Evolutionary conservation across 2,888 invertebrate genomes (phyloP), one percentile per base, ranked within the genome.

Genomic region (Tubiluchus corallicola): DNA sequence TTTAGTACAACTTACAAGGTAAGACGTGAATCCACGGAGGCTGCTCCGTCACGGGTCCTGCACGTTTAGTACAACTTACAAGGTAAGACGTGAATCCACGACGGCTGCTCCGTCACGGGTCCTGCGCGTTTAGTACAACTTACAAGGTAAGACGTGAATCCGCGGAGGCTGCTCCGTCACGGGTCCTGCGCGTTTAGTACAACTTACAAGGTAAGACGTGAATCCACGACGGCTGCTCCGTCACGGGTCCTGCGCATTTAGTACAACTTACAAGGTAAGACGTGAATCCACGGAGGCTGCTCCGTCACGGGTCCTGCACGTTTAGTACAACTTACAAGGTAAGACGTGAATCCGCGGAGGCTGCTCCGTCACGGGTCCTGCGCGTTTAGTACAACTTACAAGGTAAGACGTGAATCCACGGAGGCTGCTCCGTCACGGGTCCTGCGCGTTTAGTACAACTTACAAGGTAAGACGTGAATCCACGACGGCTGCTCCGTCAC

Each of bases 301-400:
- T 96, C 38, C 74, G 83, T 18, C 75, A 81, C 37, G 82, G 82
- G 45, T 80, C 81, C 3, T 84, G 84, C 58, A 81, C 88, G 2
- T 83, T 94, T 58, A 76, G 82, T 13, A 72, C 78, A 9, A 70
- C 92, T 38, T 94, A 87, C 68, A 78, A 79, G n/a, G n/a, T n/a
- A n/a, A n/a, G n/a, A n/a, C n/a, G n/a, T n/a, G n/a, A 56, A 61
- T 50, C 67, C 68, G 2, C 57, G 68, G 3, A 55, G 84, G 56
- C 67, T 90, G 52, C 70, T 96, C 38, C 74, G 83, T 18, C 75
- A 81, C 37, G 82, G 82, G 45, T 80, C 81, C 3, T 84, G 84
- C 58, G 82, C 88, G 2, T 83, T 94, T 58, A 76, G 82, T 13
- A 72, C 78, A 9, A 70, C 92, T 38, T 94, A 87, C 68, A 78